Evolutionary conservation across 2,113 vertebrate genomes (phyloP).

Genomic region (Triplophysa rosa): DNA sequence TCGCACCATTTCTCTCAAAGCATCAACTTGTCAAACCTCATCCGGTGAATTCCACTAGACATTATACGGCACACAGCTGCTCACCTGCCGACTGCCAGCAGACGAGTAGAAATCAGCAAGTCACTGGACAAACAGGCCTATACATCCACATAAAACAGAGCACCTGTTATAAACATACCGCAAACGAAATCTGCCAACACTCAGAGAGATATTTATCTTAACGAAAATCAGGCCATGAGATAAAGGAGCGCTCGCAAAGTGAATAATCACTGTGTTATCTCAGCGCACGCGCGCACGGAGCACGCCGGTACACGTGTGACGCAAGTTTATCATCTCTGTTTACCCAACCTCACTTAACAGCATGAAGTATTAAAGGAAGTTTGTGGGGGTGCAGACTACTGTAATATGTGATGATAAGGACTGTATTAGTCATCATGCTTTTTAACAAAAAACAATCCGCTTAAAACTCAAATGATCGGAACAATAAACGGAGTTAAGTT

Average conservation of each 20-base stretch:
- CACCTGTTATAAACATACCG: constrained; percentile 56
- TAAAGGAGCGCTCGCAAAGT: constrained; percentile 52
- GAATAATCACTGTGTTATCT: constrained; percentile 55
- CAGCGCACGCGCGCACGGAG: constrained; percentile 50
- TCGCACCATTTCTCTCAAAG: too few species aligned
- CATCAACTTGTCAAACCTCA: neutral
- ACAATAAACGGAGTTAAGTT: too few species aligned
- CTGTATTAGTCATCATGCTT: too few species aligned
- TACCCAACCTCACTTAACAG: neutral
- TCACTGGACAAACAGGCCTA: constrained; percentile 12
- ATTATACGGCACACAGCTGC: neutral
- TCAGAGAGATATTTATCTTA: constrained; percentile 68
- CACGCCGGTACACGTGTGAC: neutral
- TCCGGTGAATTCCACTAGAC: neutral
- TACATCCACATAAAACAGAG: constrained; percentile 43
- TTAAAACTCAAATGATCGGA: too few species aligned
- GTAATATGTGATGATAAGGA: too few species aligned
- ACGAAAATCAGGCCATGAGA: constrained; percentile 74
- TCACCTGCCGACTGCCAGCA: constrained; percentile 49
- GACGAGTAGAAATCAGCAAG: neutral
- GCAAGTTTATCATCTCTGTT: neutral
- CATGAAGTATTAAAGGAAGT: too few species aligned
- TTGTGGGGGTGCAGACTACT: too few species aligned
- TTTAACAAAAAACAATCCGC: too few species aligned
- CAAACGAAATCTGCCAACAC: constrained; percentile 40